Base-by-base conservation (phyloP, 1,140 invertebrate genomes). In the Bursaphelenchus mucronatus region DNA sequence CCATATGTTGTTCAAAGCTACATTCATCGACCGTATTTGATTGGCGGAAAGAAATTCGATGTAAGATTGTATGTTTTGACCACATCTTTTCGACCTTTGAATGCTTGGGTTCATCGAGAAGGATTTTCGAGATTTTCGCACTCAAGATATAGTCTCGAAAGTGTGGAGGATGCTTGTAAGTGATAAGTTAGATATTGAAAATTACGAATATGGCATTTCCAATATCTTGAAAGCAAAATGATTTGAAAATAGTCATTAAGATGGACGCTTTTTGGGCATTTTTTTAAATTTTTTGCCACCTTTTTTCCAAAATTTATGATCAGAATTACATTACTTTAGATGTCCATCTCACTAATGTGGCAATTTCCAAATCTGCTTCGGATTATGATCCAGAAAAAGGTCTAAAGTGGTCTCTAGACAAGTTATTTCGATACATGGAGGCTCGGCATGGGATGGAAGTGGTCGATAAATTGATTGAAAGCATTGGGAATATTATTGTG, bases 31-130 rank as follows among this genome's bases (percentile, higher is more conserved):
- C 85, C 85, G 41, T 83, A 84, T 65, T 72, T 85, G 54, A 84
- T 86, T 64, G 84, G 85, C 71, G 83, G 83, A 39, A 85, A 85
- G 64, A 85, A 85, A 72, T 85, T 85, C 78, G 84, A 85, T 71
- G 73, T 85, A 7, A 72, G 84, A 56, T 68, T 85, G 47, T 85
- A 85, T 71, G 79, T 81, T 7, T 69, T 85, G 55, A 82, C 85
- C 17, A 85, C 84, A 8, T 83, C 82, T 7, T 85, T 83, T 68
- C 80, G 82, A 61, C 84, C 84, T 44, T 51, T 85, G 11, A 83
- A 82, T 68, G 82, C 76, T 7, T 85, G 84, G 83, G 66, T 85
- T 0, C 85, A 85, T 70, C 75, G 84, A 67, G 82, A 82, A 59
- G 84, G 84, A 0, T 85, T 85, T 77, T 83, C 84, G 40, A 70